Percentiles rank a stretch among this genome's conserved stretches.
phyloP scores from a whole-genome alignment of 2,113 vertebrate species.

The Scolopax mira region DNA sequence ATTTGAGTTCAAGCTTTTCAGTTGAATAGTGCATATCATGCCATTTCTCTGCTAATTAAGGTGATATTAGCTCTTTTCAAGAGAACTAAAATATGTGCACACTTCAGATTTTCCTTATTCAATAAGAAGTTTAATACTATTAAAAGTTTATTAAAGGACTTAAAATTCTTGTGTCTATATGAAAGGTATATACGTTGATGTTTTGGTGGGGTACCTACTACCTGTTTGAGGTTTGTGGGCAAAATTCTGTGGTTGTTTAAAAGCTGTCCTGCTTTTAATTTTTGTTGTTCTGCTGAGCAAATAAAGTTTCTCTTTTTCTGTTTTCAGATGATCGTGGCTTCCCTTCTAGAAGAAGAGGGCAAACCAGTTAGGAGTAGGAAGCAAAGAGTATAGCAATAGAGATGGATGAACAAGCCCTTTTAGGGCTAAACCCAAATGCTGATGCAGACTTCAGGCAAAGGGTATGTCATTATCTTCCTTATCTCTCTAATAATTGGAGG shows the following conservation, averaged over 20 bases:
- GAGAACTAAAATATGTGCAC: neutral
- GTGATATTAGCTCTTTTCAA: neutral
- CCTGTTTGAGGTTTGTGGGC: neutral
- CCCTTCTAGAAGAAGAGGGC: slow-evolving; percentile 71
- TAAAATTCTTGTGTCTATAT: neutral
- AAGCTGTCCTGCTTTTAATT: neutral
- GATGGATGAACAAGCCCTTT: slow-evolving; percentile 98
- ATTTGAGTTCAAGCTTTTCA: neutral
- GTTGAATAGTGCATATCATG: neutral
- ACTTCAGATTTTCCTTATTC: neutral
- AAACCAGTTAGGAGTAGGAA: slow-evolving; percentile 75
- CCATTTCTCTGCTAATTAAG: neutral
- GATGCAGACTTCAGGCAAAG: slow-evolving; percentile 92
- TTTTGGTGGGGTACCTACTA: neutral
- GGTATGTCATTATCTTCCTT: slow-evolving; percentile 72
- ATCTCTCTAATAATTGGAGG: neutral
- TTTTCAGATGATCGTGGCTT: slow-evolving; percentile 83
- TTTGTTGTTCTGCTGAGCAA: slow-evolving; percentile 19
- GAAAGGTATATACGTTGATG: neutral
- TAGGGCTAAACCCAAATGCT: slow-evolving; percentile 96
- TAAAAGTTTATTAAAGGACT: neutral
- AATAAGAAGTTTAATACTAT: neutral
- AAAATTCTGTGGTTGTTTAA: neutral
- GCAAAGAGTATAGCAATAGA: slow-evolving; percentile 77
- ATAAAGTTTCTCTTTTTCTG: slow-evolving; percentile 33